Evolutionary conservation across 2,888 invertebrate species (phyloP), one percentile per base, ranked within the genome.

Genomic region (Tricholauxania praeusta): DNA sequence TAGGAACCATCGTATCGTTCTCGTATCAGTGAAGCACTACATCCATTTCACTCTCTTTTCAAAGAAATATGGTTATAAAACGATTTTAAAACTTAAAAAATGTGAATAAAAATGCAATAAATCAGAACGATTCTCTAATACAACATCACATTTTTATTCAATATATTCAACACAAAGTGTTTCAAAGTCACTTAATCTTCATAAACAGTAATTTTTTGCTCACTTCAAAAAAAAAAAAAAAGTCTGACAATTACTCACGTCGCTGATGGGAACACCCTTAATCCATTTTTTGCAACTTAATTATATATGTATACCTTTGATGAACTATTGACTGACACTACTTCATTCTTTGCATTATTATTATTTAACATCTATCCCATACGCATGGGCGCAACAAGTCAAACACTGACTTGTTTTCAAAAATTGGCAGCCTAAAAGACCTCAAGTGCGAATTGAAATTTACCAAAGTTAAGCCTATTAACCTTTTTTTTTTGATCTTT

Each of bases 381-480:
- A 19, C 12, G 12, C 12, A 57, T 39, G 10, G 47, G 28, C 62
- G 62, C 70, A 70, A 70, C 70, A 70, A 62, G 70, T 70, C 68
- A 22, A 48, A 4, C 48, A 28, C 59, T 66, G 39, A 53, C 15
- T 28, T 66, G 22, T 12, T 12, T 52, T 32, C 28, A 22, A 51
- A 51, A 69, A 69, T 69, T 69, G 68, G 52, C 68, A 69, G 57
- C 17, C 32, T 39, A 57, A 10, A n/a, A 39, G 2, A 52, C 19
- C 22, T 70, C 63, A 70, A 70, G 63, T 63, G 70, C 70, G 63
- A 62, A 64, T 22, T 59, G 71, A 22, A 39, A 71, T 39, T 39
- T 2, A 39, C 39, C 53, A 48, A 65, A 64, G 32, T 68, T 74
- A 75, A 75, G 75, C 75, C 73, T 72, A 72, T 75, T 73, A 73